phyloP scores from a whole-genome alignment of 92 coral and sea anemone species.

The Anthopleura xanthogrammica region DNA sequence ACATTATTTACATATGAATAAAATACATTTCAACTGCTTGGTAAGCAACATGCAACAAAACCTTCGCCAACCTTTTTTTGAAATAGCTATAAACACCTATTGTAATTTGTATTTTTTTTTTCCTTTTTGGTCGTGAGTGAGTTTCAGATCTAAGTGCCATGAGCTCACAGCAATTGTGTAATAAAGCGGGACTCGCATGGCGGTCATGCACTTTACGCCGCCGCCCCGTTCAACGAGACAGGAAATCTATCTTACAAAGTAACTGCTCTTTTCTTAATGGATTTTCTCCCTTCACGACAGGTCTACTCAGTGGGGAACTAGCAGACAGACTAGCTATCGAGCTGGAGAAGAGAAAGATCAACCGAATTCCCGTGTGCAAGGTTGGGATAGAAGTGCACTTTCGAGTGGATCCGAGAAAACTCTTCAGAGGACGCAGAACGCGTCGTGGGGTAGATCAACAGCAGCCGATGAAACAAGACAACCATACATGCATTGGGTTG shows the following conservation, averaged over 20 bases:
- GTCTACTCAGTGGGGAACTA: neutral
- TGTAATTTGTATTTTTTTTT: too few relatives aligned
- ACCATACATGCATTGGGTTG: neutral
- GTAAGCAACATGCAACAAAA: too few relatives aligned
- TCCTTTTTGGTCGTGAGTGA: too few relatives aligned
- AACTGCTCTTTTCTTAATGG: neutral
- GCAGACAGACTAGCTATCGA: constrained; percentile 6
- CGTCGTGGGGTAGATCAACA: neutral
- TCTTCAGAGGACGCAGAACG: neutral
- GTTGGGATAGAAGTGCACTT: constrained; percentile 15
- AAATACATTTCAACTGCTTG: too few relatives aligned
- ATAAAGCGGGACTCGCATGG: too few relatives aligned
- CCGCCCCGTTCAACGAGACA: neutral
- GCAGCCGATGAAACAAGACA: neutral
- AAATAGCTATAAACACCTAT: too few relatives aligned
- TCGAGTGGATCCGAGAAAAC: neutral
- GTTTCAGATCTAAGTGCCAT: too few relatives aligned
- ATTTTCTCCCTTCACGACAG: neutral
- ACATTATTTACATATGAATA: too few relatives aligned
- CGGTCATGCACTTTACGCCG: too few relatives aligned
- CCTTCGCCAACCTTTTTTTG: too few relatives aligned
- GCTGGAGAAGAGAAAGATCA: neutral
- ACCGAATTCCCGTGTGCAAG: neutral
- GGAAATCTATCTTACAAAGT: neutral
- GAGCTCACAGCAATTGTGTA: too few relatives aligned